Evolutionary conservation across 92 coral and sea anemone species (phyloP).

Genomic region (Diadumene lineata): DNA sequence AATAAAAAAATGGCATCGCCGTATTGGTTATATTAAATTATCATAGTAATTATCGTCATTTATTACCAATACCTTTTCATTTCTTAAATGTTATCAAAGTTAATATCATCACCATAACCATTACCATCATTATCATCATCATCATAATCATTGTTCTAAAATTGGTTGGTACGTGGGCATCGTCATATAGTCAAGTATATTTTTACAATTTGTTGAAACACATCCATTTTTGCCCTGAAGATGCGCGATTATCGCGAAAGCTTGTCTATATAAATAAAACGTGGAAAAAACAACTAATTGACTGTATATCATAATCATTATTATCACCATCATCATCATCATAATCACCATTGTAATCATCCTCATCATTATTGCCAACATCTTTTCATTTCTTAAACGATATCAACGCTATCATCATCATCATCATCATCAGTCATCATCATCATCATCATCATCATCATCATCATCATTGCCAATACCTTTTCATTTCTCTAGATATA

Average conservation of each 20-base stretch:
- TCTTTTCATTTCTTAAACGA: neutral
- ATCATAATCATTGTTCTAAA: neutral
- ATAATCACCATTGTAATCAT: neutral
- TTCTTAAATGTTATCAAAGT: neutral
- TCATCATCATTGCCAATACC: constrained; percentile 23
- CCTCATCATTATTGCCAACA: neutral
- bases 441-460: neutral
- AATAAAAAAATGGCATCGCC: too few relatives aligned
- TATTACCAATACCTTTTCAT: neutral
- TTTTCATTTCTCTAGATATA: constrained; percentile 43
- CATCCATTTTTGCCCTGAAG: neutral
- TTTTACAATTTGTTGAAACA: too few relatives aligned
- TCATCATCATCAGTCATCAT: neutral
- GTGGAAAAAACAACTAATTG: too few relatives aligned
- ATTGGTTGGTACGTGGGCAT: too few relatives aligned
- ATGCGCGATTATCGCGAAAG: too few relatives aligned
- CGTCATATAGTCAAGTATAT: too few relatives aligned
- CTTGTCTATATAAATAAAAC: too few relatives aligned
- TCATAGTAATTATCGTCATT: neutral
- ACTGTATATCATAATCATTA: neutral
- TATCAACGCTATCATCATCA: neutral
- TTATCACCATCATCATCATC: neutral
- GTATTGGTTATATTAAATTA: neutral
- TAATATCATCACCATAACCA: neutral
- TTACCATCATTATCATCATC: neutral